Percentiles rank a stretch among this genome's conserved stretches.
Conservation (phyloP, 2,888 invertebrate species). For the Dendrolimus pini region DNA sequence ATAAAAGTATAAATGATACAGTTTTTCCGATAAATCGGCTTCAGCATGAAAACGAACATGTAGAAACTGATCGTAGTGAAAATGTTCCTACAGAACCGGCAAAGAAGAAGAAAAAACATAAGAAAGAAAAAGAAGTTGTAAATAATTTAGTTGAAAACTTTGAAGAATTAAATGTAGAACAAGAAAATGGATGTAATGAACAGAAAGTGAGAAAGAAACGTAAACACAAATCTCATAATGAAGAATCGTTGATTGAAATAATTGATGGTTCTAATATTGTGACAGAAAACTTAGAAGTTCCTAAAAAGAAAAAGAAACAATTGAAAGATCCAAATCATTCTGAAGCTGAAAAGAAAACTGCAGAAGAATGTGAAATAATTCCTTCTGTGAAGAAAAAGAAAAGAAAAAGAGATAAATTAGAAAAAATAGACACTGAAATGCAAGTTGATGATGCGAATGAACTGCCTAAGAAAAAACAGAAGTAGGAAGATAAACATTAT, state of each 20-base stretch:
- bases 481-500: constrained; percentile 15
- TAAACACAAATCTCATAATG: neutral
- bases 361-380: neutral
- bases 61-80: constrained; percentile 3
- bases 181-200: neutral
- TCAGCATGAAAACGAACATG: constrained; percentile 3
- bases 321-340: constrained; percentile 18
- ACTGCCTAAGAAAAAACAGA: constrained; percentile 26
- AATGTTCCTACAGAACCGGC: constrained; percentile 5
- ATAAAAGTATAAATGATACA: constrained; percentile 2
- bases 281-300: constrained; percentile 9
- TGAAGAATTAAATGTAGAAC: constrained; percentile 11
- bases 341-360: neutral
- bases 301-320: constrained; percentile 31
- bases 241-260: neutral
- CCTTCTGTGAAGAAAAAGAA: neutral
- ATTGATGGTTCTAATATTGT: neutral
- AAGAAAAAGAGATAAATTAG: constrained; percentile 3
- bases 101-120: constrained; percentile 18
- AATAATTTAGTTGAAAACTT: constrained; percentile 12
- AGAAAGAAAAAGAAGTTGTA: constrained; percentile 15
- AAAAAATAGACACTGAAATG: neutral
- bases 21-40: neutral
- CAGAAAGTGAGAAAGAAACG: neutral
- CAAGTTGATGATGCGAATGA: constrained; percentile 2